phyloP scores from a whole-genome alignment of 1,140 invertebrate genomes.

The Hylyphantes graminicola region DNA sequence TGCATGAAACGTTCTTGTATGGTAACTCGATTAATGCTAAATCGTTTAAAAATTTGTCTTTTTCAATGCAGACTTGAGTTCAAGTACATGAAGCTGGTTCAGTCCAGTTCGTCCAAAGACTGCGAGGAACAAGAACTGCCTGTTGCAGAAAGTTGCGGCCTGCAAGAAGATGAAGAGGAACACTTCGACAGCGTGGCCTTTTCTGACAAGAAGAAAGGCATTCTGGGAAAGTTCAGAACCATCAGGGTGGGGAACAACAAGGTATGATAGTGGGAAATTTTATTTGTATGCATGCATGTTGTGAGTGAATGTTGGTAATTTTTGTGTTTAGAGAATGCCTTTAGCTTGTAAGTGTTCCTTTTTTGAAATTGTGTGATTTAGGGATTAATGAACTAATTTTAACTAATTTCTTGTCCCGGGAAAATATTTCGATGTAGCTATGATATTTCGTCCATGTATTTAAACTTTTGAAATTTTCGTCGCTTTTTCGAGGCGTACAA shows the following conservation, averaged over 20 bases:
- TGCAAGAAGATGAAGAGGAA: slow-evolving; percentile 72
- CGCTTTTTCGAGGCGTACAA: too few relatives aligned
- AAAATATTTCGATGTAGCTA: too few relatives aligned
- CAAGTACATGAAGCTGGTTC: slow-evolving; percentile 75
- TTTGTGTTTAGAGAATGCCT: too few relatives aligned
- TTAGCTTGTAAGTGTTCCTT: too few relatives aligned
- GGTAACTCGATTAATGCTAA: background rate
- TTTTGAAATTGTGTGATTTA: too few relatives aligned
- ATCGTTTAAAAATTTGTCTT: background rate
- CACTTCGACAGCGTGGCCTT: slow-evolving; percentile 67
- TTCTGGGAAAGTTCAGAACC: slow-evolving; percentile 47
- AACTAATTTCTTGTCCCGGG: too few relatives aligned
- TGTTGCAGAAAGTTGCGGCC: slow-evolving; percentile 72
- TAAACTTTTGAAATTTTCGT: too few relatives aligned
- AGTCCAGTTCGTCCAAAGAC: slow-evolving; percentile 67
- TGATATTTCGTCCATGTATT: too few relatives aligned
- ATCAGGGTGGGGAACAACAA: slow-evolving; percentile 54
- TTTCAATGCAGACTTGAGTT: slow-evolving; percentile 71
- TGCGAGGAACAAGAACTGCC: slow-evolving; percentile 66
- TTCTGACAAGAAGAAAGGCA: slow-evolving; percentile 48
- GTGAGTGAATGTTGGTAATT: too few relatives aligned
- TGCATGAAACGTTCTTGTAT: background rate
- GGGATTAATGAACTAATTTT: too few relatives aligned
- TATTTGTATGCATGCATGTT: too few relatives aligned
- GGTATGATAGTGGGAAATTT: background rate